Conservation (phyloP, 2,797 vertebrate species). For the Sylvia borin region DNA sequence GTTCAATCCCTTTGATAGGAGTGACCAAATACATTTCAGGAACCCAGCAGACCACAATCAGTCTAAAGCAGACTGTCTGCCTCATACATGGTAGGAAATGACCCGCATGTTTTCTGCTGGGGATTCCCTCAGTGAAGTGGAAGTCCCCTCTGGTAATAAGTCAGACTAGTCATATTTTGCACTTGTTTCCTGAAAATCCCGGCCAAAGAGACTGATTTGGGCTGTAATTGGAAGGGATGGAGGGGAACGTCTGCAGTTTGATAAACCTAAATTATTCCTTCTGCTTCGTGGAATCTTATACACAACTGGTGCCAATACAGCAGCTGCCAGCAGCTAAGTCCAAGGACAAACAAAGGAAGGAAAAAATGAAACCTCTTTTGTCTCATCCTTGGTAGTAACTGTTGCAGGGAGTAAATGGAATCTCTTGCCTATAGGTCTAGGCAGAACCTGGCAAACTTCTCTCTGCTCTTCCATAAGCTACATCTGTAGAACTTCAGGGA, state of each 20-base stretch:
- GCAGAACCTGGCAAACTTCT: neutral
- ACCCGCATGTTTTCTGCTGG: neutral
- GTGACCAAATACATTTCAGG: neutral
- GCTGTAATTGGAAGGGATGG: neutral
- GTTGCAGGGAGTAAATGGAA: neutral
- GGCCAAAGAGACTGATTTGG: neutral
- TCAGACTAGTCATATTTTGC: neutral
- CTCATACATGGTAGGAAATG: neutral
- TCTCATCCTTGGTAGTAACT: neutral
- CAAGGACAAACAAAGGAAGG: neutral
- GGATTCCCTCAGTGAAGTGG: slow-evolving; percentile 21
- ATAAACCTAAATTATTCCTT: neutral
- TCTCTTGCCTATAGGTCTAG: neutral
- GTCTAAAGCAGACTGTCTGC: neutral
- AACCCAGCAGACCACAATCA: neutral
- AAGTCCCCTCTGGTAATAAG: neutral
- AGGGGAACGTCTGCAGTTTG: neutral
- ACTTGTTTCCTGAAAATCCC: neutral
- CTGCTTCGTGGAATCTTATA: neutral
- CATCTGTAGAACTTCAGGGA: neutral
- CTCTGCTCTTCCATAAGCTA: neutral
- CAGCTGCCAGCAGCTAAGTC: neutral
- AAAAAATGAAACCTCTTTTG: neutral
- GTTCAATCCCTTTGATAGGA: neutral
- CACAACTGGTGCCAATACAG: neutral